These are phyloP conservation scores for Alcedo quadribrachys DNA, from an alignment of 2,797 vertebrate species.

Conservation along the genomic window DNA sequence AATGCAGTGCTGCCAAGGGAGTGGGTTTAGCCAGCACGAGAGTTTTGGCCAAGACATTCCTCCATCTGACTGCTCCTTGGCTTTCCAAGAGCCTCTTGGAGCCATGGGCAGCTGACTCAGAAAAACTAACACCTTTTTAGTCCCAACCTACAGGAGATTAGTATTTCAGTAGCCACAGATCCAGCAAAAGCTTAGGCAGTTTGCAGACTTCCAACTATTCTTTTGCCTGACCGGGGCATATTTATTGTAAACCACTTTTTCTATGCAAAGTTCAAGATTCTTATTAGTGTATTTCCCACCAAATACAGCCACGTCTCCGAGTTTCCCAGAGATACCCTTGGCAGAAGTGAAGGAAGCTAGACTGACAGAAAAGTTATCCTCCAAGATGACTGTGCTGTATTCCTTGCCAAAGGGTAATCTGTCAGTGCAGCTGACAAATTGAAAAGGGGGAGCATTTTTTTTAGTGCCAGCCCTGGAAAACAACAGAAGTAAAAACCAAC, in stretches of 20 bases:
- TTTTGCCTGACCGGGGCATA: not conserved
- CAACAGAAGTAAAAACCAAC: constrained; percentile 26
- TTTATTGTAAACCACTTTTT: not conserved
- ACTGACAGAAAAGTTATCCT: constrained; percentile 52
- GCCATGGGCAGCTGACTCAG: constrained; percentile 44
- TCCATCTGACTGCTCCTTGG: constrained; percentile 64
- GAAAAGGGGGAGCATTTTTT: constrained; percentile 46
- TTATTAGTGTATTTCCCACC: constrained; percentile 4
- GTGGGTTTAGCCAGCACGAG: constrained; percentile 35
- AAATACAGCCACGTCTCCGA: not conserved
- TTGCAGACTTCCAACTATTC: constrained; percentile 12
- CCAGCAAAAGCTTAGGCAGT: not conserved
- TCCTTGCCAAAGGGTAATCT: constrained; percentile 50
- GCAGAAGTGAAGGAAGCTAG: constrained; percentile 56
- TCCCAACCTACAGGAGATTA: constrained; percentile 16
- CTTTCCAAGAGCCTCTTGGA: constrained; percentile 52
- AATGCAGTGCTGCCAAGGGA: not conserved
- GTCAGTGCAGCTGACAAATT: constrained; percentile 47
- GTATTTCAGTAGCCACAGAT: constrained; percentile 32
- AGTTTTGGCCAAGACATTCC: constrained; percentile 54
- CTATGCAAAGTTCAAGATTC: not conserved
- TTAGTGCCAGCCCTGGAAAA: constrained; percentile 35
- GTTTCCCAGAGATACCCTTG: constrained; percentile 36
- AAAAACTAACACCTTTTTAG: constrained; percentile 57
- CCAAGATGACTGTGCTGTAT: constrained; percentile 18